phyloP scores from a whole-genome alignment of 2,888 invertebrate genomes.

The Hermaeophaga mercurialis region DNA sequence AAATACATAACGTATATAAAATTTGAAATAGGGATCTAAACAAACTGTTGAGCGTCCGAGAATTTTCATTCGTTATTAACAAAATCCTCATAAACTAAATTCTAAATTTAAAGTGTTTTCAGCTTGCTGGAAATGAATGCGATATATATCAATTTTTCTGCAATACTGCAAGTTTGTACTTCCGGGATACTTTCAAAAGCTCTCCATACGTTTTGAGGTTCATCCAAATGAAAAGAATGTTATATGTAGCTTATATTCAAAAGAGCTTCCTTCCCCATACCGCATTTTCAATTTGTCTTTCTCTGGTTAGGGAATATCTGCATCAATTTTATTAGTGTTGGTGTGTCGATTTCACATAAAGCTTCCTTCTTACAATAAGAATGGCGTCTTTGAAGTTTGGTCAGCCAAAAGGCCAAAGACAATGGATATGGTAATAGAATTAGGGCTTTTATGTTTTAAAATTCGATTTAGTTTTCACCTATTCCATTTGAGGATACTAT shows the following conservation, averaged over 20 bases:
- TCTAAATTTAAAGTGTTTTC: no score
- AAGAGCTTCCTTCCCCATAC: neutral
- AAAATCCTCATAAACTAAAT: no score
- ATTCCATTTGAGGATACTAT: no score
- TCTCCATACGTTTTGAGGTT: constrained; percentile 11
- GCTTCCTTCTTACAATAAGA: neutral
- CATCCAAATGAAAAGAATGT: constrained; percentile 15
- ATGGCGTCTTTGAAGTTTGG: neutral
- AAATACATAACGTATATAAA: no score
- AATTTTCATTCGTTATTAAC: no score
- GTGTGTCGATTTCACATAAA: neutral
- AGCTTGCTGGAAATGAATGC: no score
- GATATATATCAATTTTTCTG: no score
- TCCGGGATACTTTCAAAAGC: constrained; percentile 5
- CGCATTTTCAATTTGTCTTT: constrained; percentile 4
- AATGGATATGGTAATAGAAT: no score
- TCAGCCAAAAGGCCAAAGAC: neutral
- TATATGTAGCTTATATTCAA: constrained; percentile 11
- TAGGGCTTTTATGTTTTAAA: no score
- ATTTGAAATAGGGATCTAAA: no score
- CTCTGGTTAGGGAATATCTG: neutral
- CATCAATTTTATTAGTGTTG: constrained; percentile 7
- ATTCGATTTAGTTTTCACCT: no score
- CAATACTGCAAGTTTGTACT: neutral
- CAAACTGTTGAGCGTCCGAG: no score